Evolutionary conservation across 2,113 vertebrate species (phyloP), one percentile per base, ranked within the genome.

Genomic region (Myiagra hebetior): DNA sequence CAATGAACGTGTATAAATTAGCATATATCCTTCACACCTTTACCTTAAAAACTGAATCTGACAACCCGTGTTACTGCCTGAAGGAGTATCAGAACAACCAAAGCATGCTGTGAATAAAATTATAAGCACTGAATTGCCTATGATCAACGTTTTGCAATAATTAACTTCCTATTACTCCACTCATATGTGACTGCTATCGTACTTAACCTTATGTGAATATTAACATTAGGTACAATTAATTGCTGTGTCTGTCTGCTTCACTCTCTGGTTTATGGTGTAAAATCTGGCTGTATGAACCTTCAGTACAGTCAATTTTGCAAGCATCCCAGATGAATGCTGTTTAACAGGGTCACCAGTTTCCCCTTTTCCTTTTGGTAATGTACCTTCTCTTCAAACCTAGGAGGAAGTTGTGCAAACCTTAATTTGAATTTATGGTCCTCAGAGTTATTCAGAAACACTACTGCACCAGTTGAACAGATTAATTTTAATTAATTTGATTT

Each of bases 351-450:
- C 47, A 60, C 62, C 85, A 42, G 42, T 77, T 94, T 89, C 73
- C 70, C 74, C 72, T 85, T 78, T 64, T 46, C 41, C 18, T 82
- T 88, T 74, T 73, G 49, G 30, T 90, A 62, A 87, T 59, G 17
- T n/a, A 73, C 72, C 64, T 74, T 70, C 35, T 93, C 89, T 65
- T 75, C 50, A 87, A 91, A 91, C n/a, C 56, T 18, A 81, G 57
- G 47, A 83, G 95, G 30, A 92, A 86, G 80, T 14, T 52, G 6
- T 50, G 47, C 59, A 93, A 85, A n/a, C 50, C 70, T 96, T 97
- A 96, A 97, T 98, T 97, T 97, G 92, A 97, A 97, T 96, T 96
- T 97, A 96, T 95, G 91, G 84, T 92, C 52, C 89, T 96, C 63
- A 63, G 92, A 88, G 69, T 91, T 87, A 75, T 87, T 96, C 85